Evolutionary conservation across 2,888 invertebrate species (phyloP).

Genomic region (Lasioglossum calceatum): DNA sequence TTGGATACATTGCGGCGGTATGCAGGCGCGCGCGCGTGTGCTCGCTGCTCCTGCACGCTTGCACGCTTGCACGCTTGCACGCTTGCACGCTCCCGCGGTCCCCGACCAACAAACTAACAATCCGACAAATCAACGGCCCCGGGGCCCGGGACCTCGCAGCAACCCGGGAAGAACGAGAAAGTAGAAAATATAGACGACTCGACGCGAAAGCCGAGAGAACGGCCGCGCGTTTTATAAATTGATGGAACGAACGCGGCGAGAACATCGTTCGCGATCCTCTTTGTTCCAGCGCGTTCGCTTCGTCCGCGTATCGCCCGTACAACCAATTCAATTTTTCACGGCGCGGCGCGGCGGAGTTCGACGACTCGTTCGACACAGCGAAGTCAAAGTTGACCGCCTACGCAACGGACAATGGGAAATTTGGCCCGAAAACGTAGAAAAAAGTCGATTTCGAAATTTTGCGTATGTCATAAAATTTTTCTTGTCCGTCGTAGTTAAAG

Average conservation of each 20-base stretch:
- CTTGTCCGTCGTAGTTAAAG: too few species aligned
- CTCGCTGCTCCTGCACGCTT: neutral
- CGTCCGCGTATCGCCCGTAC: too few species aligned
- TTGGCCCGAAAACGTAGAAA: too few species aligned
- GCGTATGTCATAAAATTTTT: too few species aligned
- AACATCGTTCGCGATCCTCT: too few species aligned
- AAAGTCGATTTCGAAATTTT: too few species aligned
- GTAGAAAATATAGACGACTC: neutral
- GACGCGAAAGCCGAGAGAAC: neutral
- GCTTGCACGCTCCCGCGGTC: neutral
- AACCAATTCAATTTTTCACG: too few species aligned
- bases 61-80: neutral
- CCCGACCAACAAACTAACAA: neutral
- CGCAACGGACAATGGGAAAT: too few species aligned
- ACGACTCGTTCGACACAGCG: too few species aligned
- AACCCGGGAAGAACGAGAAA: constrained; percentile 29
- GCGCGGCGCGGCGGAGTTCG: too few species aligned
- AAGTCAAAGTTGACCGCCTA: too few species aligned
- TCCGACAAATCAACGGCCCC: neutral
- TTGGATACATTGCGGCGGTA: constrained; percentile 79
- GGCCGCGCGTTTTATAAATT: neutral
- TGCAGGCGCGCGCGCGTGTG: constrained; percentile 48
- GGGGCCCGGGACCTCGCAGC: neutral
- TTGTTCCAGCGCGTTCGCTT: too few species aligned
- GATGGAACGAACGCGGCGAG: neutral